Evolutionary conservation across 2,113 vertebrate species (phyloP), one percentile per base, ranked within the genome.

Genomic region (Pseudorectes ferrugineus): DNA sequence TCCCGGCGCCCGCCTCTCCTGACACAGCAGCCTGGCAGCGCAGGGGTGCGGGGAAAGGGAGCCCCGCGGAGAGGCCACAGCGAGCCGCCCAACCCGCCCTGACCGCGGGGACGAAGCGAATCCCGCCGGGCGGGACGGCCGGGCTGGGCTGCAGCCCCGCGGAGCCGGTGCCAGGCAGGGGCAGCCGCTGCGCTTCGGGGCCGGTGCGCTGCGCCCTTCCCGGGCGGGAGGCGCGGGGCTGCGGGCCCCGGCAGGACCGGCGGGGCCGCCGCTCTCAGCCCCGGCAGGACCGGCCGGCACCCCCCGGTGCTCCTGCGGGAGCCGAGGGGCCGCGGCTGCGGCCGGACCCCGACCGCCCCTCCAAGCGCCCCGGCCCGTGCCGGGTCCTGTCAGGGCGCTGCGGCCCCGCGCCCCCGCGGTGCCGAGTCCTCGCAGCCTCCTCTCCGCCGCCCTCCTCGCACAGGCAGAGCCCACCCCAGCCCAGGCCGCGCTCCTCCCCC

Each of bases 111-210:
- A 28, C 4, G 40, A 43, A n/a, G 42, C 22, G 15, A 58, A 9
- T 12, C 28, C 25, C 4, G 11, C 10, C 36, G 6, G 20, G 42
- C 40, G 83, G 36, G 55, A 58, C 11, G 65, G 71, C 72, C 18
- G 43, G 35, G 35, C 48, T 12, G 36, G 51, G 70, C 51, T 42
- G 63, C 4, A 14, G 0, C 98, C 98, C 97, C 97, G 98, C 98
- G 97, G 97, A 97, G 98, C 98, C 98, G 97, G 98, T 3, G 52
- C 67, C 65, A 1, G 31, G 58, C 59, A 36, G 22, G 31, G 65
- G 14, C 70, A 31, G 79, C 42, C 59, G 31, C 24, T 4, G 68
- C 82, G 1, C 14, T 24, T 14, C 1, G 13, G 31, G 51, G n/a
- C 31, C 35, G 61, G 18, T 9, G 49, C 33, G 15, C 43, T 9